These are phyloP conservation scores for Tetragonula clypearis DNA, from an alignment of 1,140 invertebrate genomes.

Conservation along the genomic window DNA sequence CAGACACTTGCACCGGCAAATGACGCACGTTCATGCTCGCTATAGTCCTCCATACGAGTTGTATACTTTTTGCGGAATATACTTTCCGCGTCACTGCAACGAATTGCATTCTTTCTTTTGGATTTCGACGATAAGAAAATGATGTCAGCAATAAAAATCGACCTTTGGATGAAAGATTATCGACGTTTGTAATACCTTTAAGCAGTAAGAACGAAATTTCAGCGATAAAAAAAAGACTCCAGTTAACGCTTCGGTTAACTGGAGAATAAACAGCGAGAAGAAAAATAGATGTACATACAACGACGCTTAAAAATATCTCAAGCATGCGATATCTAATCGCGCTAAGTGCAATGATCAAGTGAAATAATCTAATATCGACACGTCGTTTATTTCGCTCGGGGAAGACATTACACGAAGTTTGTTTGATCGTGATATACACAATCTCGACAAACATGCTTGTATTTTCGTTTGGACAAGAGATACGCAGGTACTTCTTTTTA, in stretches of 20 bases:
- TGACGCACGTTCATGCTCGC: background rate
- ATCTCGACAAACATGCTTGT: background rate
- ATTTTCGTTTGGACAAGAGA: too few relatives aligned
- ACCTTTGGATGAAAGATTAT: background rate
- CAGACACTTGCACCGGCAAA: conserved; percentile 28
- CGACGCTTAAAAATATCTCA: background rate
- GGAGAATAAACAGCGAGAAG: background rate
- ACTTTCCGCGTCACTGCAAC: background rate
- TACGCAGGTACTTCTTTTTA: background rate
- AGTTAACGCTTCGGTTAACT: background rate
- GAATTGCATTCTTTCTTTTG: background rate
- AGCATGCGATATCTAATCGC: conserved; percentile 10
- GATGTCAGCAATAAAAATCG: background rate
- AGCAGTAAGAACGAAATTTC: background rate
- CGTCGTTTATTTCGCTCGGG: background rate
- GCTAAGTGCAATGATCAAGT: background rate
- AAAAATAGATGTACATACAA: background rate
- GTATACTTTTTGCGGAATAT: background rate
- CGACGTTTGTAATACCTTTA: background rate
- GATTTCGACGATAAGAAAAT: too few relatives aligned
- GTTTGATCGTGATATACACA: background rate
- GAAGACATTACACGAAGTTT: background rate
- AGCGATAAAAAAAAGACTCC: background rate
- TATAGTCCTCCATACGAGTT: background rate
- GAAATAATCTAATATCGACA: background rate